Evolutionary conservation across 2,113 vertebrate genomes (phyloP).

Genomic region (Dascyllus trimaculatus): DNA sequence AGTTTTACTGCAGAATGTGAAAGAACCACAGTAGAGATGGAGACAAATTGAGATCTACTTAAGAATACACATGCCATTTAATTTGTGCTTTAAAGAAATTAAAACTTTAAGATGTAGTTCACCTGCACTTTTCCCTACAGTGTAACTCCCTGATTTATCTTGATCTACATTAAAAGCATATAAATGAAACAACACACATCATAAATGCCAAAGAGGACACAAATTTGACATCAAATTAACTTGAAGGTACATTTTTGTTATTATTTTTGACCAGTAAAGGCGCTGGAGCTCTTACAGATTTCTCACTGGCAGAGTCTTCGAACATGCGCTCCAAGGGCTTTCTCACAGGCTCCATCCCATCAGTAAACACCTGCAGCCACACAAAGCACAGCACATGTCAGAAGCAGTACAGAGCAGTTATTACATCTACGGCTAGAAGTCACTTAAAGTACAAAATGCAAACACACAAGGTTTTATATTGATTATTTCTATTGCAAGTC

Average conservation of each 20-base stretch:
- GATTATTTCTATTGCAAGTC: neutral
- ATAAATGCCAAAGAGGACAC: neutral
- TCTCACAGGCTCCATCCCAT: conserved; percentile 88
- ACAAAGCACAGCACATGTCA: neutral
- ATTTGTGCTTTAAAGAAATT: neutral
- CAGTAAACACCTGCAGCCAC: conserved; percentile 91
- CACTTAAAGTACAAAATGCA: neutral
- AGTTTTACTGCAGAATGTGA: conserved; percentile 14
- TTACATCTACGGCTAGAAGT: neutral
- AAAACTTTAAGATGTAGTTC: neutral
- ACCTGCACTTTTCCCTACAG: neutral
- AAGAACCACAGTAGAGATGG: conserved; percentile 5
- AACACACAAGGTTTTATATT: neutral
- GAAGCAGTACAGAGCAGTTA: neutral
- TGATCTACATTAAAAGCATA: too few species aligned
- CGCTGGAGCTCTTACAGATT: conserved; percentile 87
- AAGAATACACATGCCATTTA: too few species aligned
- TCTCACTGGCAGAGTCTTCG: conserved; percentile 90
- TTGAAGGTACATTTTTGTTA: neutral
- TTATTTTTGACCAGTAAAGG: neutral
- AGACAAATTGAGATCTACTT: neutral
- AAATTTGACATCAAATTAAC: neutral
- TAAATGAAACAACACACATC: neutral
- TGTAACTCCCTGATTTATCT: too few species aligned
- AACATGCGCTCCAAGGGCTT: conserved; percentile 92